Evolutionary conservation across 1,140 invertebrate genomes (phyloP), one percentile per base, ranked within the genome.

Genomic region (Hypothenemus hampei): DNA sequence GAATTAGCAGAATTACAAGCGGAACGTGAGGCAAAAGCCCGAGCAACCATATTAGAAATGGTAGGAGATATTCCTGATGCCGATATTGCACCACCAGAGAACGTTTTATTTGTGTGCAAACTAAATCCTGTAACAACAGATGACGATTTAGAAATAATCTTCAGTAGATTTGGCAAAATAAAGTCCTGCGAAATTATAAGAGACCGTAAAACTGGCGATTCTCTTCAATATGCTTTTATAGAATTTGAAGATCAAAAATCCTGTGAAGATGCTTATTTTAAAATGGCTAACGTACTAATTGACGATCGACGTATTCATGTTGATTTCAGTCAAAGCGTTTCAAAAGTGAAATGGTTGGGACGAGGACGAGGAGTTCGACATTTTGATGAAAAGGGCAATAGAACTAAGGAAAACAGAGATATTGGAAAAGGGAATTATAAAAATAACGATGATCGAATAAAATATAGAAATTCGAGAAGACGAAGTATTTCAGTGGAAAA

Each of bases 281-380:
- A 99, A 78, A 99, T 99, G 97, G 96, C 98, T 67, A 99, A 99
- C 77, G 96, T 99, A 0, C 75, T 99, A 0, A 99, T 99, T 64
- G 97, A 99, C 75, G 97, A 99, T 69, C 75, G 97, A 37, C 22
- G 47, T 63, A 99, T 99, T 63, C 97, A 99, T 73, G 97, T 99
- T 2, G 97, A 99, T 73, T 99, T 99, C 75, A 97, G 93, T 62
- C 97, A 99, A 69, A 97, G 93, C 35, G 96, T 99, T 0, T 84
- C 93, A 0, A 97, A 96, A 74, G 82, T 92, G 63, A 83, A 84
- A 60, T 94, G 89, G 89, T 77, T 81, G 48, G 91, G 90, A 1
- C 93, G 93, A 73, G 90, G 87, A 0, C 79, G 82, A 66, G 85
- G 85, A 10, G 75, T 85, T 2, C 75, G 77, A 56, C 74, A 81